Base-by-base conservation (phyloP, 1,140 invertebrate species). In the Diprion similis region DNA sequence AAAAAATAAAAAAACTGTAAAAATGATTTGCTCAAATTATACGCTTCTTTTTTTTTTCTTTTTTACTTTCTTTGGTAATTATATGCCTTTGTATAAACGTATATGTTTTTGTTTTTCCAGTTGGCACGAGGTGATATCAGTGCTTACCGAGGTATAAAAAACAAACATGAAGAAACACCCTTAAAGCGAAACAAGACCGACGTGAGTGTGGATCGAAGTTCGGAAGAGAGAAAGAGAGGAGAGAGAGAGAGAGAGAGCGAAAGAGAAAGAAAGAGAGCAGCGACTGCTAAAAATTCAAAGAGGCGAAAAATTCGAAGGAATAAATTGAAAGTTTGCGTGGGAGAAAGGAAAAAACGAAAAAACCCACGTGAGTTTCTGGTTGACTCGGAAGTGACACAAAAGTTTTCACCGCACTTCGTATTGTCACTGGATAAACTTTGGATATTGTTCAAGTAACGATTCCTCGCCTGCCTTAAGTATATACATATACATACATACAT, bases 341-440 rank as follows among this genome's bases (percentile, higher is more conserved):
- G 51, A 59, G 8, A 9, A 59, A 37, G 24, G 24, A 37, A 37
- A 37, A 37, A 37, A 37, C 2, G 51, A 59, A 59, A 59, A 59
- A 59, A 59, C 6, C n/a, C 51, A 37, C n/a, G 51, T 17, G n/a
- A 59, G 51, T 59, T 59, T 59, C 51, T 59, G n/a, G 51, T 59
- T 59, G 51, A 59, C 51, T 59, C 51, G 51, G 51, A 59, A 59
- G 51, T 59, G 51, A 59, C 51, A 59, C 51, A 59, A 59, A 59
- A 59, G 51, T 59, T 59, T 59, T 59, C 51, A 59, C 51, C 51
- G n/a, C 24, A 37, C 51, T 59, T 59, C 51, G 51, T 17, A 59
- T 59, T 59, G 24, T 37, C 24, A 37, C 24, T 37, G 24, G 24
- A 37, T 37, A 37, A 37, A 37, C 24, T 37, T 37, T 37, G 24